Evolutionary conservation across 2,113 vertebrate genomes (phyloP), one percentile per base, ranked within the genome.

Genomic region (Axis porcinus): DNA sequence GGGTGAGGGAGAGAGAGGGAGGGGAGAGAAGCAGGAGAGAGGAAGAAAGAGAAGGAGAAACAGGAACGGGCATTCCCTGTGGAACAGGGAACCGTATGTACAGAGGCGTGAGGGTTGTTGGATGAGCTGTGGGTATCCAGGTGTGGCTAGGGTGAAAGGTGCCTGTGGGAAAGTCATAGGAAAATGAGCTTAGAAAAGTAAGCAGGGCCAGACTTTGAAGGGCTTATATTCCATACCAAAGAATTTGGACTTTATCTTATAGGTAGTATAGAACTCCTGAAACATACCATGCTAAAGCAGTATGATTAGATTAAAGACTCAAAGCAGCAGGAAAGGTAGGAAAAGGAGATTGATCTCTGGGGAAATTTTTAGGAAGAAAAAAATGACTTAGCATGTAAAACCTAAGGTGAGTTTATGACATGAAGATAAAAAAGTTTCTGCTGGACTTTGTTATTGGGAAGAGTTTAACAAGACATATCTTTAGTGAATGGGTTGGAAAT

Each of bases 361-460:
- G 36, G 74, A 92, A 67, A 84, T 78, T 93, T 95, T 96, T 16
- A 90, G 93, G 93, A 94, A 88, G 78, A 14, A 86, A 89, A 79
- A 90, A 83, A 54, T 91, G 67, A 60, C 54, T 90, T 45, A 58
- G 11, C 62, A 33, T 70, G 3, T 91, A 88, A 94, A 94, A 76
- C 23, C 81, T 74, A 28, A 94, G 76, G 50, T 89, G 47, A 55
- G 70, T 64, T 83, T 84, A 33, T 94, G 74, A 89, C 43, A 70
- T 86, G 86, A 82, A 94, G 47, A 64, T 86, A 78, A 79, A 89
- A 60, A 93, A 54, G 14, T 40, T 94, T 89, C 40, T 83, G 89
- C n/a, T 89, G n/a, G 50, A 58, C 30, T 92, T 89, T 89, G 79
- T 81, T 95, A 23, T 81, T 96, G 74, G 45, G 50, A 91, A 62